Conservation (phyloP, 2,888 invertebrate genomes). For the Ennomos quercinarius region DNA sequence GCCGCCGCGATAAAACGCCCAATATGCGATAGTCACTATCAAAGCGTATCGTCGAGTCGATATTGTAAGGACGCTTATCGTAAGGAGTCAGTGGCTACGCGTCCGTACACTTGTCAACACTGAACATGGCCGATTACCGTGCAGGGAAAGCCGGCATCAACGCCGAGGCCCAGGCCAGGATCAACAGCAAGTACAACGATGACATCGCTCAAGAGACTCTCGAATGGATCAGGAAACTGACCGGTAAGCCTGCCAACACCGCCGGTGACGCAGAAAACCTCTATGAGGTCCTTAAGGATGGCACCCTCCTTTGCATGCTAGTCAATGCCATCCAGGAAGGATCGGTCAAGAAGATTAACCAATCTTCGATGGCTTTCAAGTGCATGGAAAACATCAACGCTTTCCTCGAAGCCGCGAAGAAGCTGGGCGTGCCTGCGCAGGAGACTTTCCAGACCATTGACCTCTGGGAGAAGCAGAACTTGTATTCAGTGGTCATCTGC, state of each 20-base stretch:
- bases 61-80: slow-evolving; percentile 72
- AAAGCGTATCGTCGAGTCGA: slow-evolving; percentile 62
- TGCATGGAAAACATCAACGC: slow-evolving; percentile 99
- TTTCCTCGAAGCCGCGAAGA: slow-evolving; percentile 93
- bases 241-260: slow-evolving; percentile 92
- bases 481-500: slow-evolving; percentile 98
- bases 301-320: slow-evolving; percentile 94
- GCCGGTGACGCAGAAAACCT: slow-evolving; percentile 96
- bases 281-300: slow-evolving; percentile 95
- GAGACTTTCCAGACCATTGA: slow-evolving; percentile 99
- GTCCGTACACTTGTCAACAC: slow-evolving; percentile 71
- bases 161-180: slow-evolving; percentile 85
- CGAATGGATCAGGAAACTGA: slow-evolving; percentile 96
- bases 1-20: slow-evolving; percentile 49
- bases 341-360: slow-evolving; percentile 96
- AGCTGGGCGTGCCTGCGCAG: slow-evolving; percentile 95
- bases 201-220: slow-evolving; percentile 96
- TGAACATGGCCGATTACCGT: slow-evolving; percentile 77
- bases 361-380: slow-evolving; percentile 96
- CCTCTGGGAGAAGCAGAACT: slow-evolving; percentile 97
- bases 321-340: slow-evolving; percentile 94
- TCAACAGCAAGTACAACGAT: slow-evolving; percentile 98
- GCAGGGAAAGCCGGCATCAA: slow-evolving; percentile 82
- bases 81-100: slow-evolving; percentile 76
- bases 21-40: slow-evolving; percentile 73